A percentile compares a stretch with the other conserved stretches of the same genome.
Conservation (phyloP, 2,888 invertebrate species). For the Eupsilia transversa region DNA sequence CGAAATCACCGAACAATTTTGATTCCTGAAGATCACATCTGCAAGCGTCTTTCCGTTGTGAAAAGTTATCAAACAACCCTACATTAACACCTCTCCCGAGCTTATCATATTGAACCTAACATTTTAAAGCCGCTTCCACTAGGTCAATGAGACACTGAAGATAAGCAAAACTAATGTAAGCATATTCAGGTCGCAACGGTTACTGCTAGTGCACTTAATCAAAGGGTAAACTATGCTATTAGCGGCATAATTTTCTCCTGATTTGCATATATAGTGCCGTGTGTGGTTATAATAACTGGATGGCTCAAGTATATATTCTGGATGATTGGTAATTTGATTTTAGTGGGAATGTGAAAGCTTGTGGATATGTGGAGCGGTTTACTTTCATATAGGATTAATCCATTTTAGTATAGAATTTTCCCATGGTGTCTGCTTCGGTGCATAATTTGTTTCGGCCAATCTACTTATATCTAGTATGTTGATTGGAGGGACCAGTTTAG, state of each 20-base stretch:
- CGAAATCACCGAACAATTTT: too few species aligned
- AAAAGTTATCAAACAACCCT: slow-evolving; percentile 20
- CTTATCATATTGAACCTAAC: slow-evolving; percentile 45
- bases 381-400: slow-evolving; percentile 31
- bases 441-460: slow-evolving; percentile 1
- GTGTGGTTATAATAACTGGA: slow-evolving; percentile 65
- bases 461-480: background rate
- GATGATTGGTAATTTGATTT: slow-evolving; percentile 54
- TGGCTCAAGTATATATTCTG: slow-evolving; percentile 61
- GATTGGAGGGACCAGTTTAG: background rate
- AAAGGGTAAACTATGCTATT: slow-evolving; percentile 73
- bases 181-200: slow-evolving; percentile 58
- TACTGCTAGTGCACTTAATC: slow-evolving; percentile 71
- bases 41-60: slow-evolving; percentile 11
- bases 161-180: slow-evolving; percentile 61
- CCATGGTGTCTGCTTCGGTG: slow-evolving; percentile 12
- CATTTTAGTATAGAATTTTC: slow-evolving; percentile 24
- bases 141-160: slow-evolving; percentile 57
- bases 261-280: slow-evolving; percentile 79
- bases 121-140: slow-evolving; percentile 41
- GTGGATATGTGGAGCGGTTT: slow-evolving; percentile 26
- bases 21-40: background rate
- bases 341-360: slow-evolving; percentile 56
- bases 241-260: slow-evolving; percentile 79
- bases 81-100: slow-evolving; percentile 27